Base-by-base conservation (phyloP, 2,888 invertebrate species). In the Thumatha senex region DNA sequence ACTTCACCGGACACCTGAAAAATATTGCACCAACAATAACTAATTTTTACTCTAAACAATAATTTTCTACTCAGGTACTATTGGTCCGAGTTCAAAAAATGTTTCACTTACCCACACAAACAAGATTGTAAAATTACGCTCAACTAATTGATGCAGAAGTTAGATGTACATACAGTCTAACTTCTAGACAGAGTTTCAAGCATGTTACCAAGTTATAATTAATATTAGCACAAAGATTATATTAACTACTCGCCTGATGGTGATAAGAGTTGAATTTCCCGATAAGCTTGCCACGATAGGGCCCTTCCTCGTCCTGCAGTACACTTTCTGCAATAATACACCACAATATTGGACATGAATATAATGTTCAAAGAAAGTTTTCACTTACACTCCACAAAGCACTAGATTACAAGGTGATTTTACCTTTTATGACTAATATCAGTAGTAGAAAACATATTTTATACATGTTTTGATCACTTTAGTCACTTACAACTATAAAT, bases 191-290 rank as follows among this genome's bases (percentile, higher is more conserved):
- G n/a, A 24, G 18, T 24, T 24, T 24, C 18, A 5, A 5, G 18
- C 18, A 24, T 24, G 18, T 5, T 5, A 2, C 5, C 2, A 4
- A 24, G 18, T 24, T 24, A 24, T 4, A 24, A 24, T 24, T 4
- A 24, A 24, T 24, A 24, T 24, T 24, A 24, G 2, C 18, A 5
- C n/a, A 24, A 24, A 24, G 3, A 24, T 2, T 24, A 24, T 24
- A 4, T 24, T 11, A 9, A n/a, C 2, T 7, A 13, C 40, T 7
- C 72, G 92, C 93, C 87, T 94, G 97, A 80, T 98, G 97, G 82
- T 98, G 97, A 78, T 97, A 98, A 0, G 97, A 96, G 84, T 97
- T 97, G 40, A 98, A 86, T 84, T 96, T 96, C 7, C 97, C 97
- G 50, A 98, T 89, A 67, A 94, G 94, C 83, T 95, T 96, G 43